phyloP scores from a whole-genome alignment of 2,797 vertebrate genomes.

The Halcyon chelicuti region DNA sequence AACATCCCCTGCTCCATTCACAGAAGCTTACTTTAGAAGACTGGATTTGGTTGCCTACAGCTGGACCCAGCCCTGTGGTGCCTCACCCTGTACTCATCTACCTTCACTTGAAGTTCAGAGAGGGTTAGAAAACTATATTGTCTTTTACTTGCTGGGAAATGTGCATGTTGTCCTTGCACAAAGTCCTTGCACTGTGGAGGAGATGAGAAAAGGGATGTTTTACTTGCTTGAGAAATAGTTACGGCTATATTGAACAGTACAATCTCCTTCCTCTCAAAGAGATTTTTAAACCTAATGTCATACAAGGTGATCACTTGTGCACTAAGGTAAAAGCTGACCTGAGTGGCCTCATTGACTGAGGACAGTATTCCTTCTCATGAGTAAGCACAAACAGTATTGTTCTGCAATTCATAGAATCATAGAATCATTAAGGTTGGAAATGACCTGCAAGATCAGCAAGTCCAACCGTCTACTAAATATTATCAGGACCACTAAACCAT shows the following conservation, averaged over 20 bases:
- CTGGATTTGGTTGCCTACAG: background rate
- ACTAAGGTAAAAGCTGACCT: background rate
- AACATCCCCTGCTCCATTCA: background rate
- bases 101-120: background rate
- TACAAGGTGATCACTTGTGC: background rate
- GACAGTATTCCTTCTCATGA: background rate
- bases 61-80: background rate
- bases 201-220: background rate
- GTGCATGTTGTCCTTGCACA: background rate
- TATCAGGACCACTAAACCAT: too few species aligned
- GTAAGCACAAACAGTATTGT: background rate
- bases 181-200: background rate
- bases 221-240: background rate
- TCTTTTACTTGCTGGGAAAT: background rate
- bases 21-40: background rate
- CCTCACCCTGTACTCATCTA: background rate
- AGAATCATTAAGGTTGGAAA: too few species aligned
- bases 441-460: too few species aligned
- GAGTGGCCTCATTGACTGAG: background rate
- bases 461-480: too few species aligned
- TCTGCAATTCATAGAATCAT: background rate
- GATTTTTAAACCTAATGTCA: background rate
- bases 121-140: background rate
- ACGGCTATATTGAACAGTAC: background rate
- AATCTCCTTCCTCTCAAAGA: background rate